Conservation (phyloP, 2,888 invertebrate genomes). For the Axea sp. region DNA sequence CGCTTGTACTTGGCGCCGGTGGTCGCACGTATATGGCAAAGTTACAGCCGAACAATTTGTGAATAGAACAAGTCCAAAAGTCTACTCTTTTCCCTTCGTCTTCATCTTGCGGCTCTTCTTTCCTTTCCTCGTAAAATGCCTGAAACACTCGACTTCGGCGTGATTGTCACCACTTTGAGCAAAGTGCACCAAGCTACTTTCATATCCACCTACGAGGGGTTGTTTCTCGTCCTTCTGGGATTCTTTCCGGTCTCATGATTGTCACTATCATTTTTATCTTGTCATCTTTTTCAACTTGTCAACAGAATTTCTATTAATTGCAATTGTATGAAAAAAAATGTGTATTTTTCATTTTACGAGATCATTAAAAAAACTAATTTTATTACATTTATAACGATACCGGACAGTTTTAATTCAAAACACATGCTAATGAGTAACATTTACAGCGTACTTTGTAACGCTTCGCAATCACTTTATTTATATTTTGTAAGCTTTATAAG, state of each 20-base stretch:
- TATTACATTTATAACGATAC: no score
- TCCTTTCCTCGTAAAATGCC: constrained; percentile 54
- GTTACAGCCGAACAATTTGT: constrained; percentile 50
- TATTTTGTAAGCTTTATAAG: no score
- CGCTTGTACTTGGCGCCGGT: constrained; percentile 63
- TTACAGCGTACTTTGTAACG: no score
- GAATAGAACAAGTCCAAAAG: constrained; percentile 59
- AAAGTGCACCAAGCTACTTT: constrained; percentile 65
- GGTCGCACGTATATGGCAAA: constrained; percentile 50
- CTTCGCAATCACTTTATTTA: no score
- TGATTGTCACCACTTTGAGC: constrained; percentile 68
- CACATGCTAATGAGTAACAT: no score
- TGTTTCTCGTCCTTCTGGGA: constrained; percentile 45
- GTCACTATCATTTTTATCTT: constrained; percentile 51
- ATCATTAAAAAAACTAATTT: no score
- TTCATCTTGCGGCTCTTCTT: constrained; percentile 59
- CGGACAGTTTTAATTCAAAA: no score
- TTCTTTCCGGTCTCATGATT: constrained; percentile 53
- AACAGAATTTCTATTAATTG: no score
- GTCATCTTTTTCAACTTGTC: constrained; percentile 20
- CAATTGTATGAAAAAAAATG: no score
- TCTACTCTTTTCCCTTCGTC: constrained; percentile 58
- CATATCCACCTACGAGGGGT: constrained; percentile 55
- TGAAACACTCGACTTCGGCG: constrained; percentile 62
- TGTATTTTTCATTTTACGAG: no score